Percentiles rank a stretch among this genome's conserved stretches.
Conservation (phyloP, 2,888 invertebrate species). For the Drosophila koepferae region DNA sequence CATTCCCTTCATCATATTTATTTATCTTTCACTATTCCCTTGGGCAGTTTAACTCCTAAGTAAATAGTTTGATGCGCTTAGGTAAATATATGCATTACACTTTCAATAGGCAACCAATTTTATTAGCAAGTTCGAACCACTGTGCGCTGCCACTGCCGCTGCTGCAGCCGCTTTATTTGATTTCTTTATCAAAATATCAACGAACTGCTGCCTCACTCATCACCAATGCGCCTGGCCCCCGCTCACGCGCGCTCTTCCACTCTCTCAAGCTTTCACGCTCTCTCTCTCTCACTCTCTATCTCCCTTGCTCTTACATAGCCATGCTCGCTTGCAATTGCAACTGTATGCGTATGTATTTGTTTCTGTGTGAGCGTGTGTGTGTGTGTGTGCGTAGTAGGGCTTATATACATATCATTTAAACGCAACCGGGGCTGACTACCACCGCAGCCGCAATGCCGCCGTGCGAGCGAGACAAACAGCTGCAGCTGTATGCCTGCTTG, state of each 20-base stretch:
- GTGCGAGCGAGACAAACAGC: slow-evolving; percentile 37
- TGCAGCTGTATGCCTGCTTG: neutral
- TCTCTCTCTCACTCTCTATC: neutral
- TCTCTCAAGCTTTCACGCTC: neutral
- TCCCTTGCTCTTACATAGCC: neutral
- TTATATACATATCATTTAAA: slow-evolving; percentile 80
- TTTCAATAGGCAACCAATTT: neutral
- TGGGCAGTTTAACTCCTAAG: slow-evolving; percentile 3
- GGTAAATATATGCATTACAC: slow-evolving; percentile 23
- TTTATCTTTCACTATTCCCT: neutral
- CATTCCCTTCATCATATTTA: neutral
- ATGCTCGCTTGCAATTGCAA: slow-evolving; percentile 53
- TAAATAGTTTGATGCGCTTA: slow-evolving; percentile 24
- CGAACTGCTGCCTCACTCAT: slow-evolving; percentile 57
- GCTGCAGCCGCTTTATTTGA: slow-evolving; percentile 73
- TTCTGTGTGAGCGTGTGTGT: slow-evolving; percentile 8
- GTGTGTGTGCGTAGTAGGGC: slow-evolving; percentile 52
- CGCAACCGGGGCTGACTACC: slow-evolving; percentile 71
- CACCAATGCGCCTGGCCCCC: slow-evolving; percentile 16
- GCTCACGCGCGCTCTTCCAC: neutral
- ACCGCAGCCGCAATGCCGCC: slow-evolving; percentile 64
- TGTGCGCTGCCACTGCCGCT: slow-evolving; percentile 44
- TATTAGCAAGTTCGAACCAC: slow-evolving; percentile 39
- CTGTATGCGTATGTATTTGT: slow-evolving; percentile 35
- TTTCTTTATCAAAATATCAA: slow-evolving; percentile 79